These are phyloP conservation scores for Parnassius mnemosyne DNA, from an alignment of 2,888 invertebrate species.

Conservation along the genomic window DNA sequence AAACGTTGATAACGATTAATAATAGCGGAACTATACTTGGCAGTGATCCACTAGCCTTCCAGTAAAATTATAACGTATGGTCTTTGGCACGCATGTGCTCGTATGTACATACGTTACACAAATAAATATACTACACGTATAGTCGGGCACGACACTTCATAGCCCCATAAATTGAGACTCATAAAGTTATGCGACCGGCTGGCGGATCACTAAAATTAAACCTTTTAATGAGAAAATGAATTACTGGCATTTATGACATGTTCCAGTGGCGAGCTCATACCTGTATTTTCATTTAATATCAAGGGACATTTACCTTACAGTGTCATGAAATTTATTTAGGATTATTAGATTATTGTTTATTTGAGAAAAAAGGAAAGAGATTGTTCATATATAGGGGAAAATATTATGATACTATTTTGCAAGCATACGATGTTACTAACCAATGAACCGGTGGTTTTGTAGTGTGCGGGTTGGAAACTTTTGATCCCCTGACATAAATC, in stretches of 20 bases:
- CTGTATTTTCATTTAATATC: conserved; percentile 47
- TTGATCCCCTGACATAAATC: conserved; percentile 80
- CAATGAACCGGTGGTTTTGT: conserved; percentile 35
- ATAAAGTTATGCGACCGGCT: conserved; percentile 46
- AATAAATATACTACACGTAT: conserved; percentile 36
- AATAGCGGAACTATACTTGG: conserved; percentile 39
- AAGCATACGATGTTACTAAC: conserved; percentile 22
- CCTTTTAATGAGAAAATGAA: conserved; percentile 63
- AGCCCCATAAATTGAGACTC: conserved; percentile 50
- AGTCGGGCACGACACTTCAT: conserved; percentile 54
- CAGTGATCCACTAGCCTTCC: conserved; percentile 43
- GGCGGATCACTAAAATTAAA: conserved; percentile 62
- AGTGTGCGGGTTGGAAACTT: conserved; percentile 72
- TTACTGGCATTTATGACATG: conserved; percentile 54
- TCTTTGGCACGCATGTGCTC: conserved; percentile 42
- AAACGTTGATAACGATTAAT: conserved; percentile 33
- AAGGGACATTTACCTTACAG: conserved; percentile 34
- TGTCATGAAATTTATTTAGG: too few relatives aligned
- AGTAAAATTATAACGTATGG: conserved; percentile 44
- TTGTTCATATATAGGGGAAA: conserved; percentile 54
- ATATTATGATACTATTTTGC: conserved; percentile 52
- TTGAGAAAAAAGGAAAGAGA: conserved; percentile 50
- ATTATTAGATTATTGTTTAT: conserved; percentile 42
- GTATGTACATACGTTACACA: conserved; percentile 27
- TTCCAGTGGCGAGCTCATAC: conserved; percentile 53